Evolutionary conservation across 2,888 invertebrate species (phyloP).

Genomic region (Lycia hirtaria): DNA sequence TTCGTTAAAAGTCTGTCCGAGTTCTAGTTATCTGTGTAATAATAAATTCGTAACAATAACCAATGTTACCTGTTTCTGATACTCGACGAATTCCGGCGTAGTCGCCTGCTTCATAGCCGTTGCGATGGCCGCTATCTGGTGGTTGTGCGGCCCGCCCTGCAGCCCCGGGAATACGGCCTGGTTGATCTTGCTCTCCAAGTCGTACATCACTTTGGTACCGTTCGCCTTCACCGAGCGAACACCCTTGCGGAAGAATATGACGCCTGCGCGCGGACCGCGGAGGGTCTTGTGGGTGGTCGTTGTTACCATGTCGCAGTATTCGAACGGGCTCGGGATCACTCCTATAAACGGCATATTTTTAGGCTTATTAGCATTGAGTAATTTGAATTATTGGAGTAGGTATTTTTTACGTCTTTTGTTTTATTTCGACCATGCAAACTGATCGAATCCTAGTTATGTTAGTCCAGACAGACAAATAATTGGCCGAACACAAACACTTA

Average conservation of each 20-base stretch:
- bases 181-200: slow-evolving; percentile 95
- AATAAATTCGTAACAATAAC: too few species aligned
- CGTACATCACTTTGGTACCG: slow-evolving; percentile 93
- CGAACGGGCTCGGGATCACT: slow-evolving; percentile 95
- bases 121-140: slow-evolving; percentile 98
- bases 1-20: too few species aligned
- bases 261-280: slow-evolving; percentile 93
- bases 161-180: slow-evolving; percentile 96
- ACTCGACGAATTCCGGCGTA: slow-evolving; percentile 91
- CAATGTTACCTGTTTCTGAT: slow-evolving; percentile 91
- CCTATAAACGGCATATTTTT: slow-evolving; percentile 60
- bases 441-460: too few species aligned
- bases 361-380: too few species aligned
- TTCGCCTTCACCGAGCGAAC: slow-evolving; percentile 91
- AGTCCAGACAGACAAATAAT: too few species aligned
- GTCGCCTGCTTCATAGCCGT: slow-evolving; percentile 96
- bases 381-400: too few species aligned
- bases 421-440: neutral
- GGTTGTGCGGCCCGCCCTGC: slow-evolving; percentile 99
- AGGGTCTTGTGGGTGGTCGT: slow-evolving; percentile 98
- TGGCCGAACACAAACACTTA: too few species aligned
- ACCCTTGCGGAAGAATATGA: slow-evolving; percentile 97
- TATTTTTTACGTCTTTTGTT: too few species aligned
- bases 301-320: slow-evolving; percentile 95
- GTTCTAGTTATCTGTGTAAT: too few species aligned